A percentile compares a stretch with the other conserved stretches of the same genome.
Evolutionary conservation across 2,797 vertebrate genomes (phyloP).

Genomic region (Paramormyrops hopkinsi): DNA sequence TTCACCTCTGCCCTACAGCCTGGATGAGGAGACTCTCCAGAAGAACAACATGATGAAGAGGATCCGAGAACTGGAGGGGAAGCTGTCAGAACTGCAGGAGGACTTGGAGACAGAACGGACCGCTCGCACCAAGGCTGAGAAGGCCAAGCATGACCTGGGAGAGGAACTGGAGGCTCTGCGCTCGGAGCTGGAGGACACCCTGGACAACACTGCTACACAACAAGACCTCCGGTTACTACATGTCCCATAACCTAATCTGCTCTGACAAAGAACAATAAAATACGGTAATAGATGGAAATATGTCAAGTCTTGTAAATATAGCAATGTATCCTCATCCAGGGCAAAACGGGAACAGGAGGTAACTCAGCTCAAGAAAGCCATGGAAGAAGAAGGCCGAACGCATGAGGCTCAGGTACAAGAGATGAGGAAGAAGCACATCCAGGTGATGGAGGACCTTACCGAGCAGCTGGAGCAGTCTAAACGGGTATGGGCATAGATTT

Average conservation of each 20-base stretch:
- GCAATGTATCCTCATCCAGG: constrained; percentile 42
- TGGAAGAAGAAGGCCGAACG: constrained; percentile 85
- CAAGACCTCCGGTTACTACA: constrained; percentile 80
- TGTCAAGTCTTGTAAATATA: background rate
- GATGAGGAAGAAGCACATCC: constrained; percentile 89
- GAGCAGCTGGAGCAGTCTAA: constrained; percentile 94
- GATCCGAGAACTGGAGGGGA: constrained; percentile 87
- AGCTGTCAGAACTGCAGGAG: constrained; percentile 90
- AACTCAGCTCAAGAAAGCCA: constrained; percentile 77
- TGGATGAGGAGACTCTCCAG: constrained; percentile 83
- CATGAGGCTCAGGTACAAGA: constrained; percentile 88
- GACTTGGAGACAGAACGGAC: constrained; percentile 83
- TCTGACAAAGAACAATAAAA: background rate
- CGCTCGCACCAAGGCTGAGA: constrained; percentile 87
- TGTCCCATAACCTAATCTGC: background rate
- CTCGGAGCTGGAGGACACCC: constrained; percentile 89
- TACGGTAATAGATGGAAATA: background rate
- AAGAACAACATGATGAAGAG: constrained; percentile 94
- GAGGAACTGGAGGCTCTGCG: constrained; percentile 93
- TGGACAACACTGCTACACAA: constrained; percentile 89
- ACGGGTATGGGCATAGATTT: constrained; percentile 58
- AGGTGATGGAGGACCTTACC: constrained; percentile 81
- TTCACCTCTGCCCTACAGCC: constrained; percentile 50
- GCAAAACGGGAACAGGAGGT: constrained; percentile 95
- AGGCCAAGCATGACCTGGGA: constrained; percentile 85